Evolutionary conservation across 2,888 invertebrate genomes (phyloP).

Genomic region (Tetropium fuscum): DNA sequence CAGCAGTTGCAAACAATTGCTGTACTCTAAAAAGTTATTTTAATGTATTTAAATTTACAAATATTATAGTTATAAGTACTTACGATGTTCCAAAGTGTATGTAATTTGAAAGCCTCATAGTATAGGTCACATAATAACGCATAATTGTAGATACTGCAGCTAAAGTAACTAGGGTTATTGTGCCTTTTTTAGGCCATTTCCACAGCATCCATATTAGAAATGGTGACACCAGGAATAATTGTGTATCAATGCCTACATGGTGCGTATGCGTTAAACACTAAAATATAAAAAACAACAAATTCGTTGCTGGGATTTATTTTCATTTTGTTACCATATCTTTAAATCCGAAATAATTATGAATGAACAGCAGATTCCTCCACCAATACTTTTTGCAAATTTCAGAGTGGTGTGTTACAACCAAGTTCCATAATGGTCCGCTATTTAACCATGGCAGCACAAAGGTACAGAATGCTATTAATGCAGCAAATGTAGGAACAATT

Average conservation of each 20-base stretch:
- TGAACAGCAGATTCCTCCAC: slow-evolving; percentile 79
- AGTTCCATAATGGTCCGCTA: slow-evolving; percentile 78
- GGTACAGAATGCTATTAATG: slow-evolving; percentile 74
- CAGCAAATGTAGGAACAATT: slow-evolving; percentile 74
- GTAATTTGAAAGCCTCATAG: slow-evolving; percentile 73
- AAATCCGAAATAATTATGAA: slow-evolving; percentile 80
- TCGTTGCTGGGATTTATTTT: background rate
- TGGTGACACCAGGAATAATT: slow-evolving; percentile 74
- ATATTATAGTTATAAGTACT: slow-evolving; percentile 57
- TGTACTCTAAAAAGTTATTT: slow-evolving; percentile 67
- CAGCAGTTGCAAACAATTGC: slow-evolving; percentile 76
- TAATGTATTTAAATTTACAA: background rate
- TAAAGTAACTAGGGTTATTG: slow-evolving; percentile 64
- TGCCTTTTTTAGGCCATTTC: slow-evolving; percentile 72
- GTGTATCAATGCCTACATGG: slow-evolving; percentile 78
- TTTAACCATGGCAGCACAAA: slow-evolving; percentile 73
- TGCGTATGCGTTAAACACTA: slow-evolving; percentile 80
- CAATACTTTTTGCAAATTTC: slow-evolving; percentile 76
- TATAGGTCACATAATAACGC: slow-evolving; percentile 73
- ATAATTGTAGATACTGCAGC: slow-evolving; percentile 71
- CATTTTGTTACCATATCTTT: slow-evolving; percentile 73
- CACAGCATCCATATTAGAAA: slow-evolving; percentile 71
- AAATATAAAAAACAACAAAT: slow-evolving; percentile 39
- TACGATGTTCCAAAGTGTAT: slow-evolving; percentile 78
- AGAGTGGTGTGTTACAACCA: slow-evolving; percentile 76